Base-by-base conservation (phyloP, 2,113 vertebrate genomes). In the Cynopterus brachyotis region DNA sequence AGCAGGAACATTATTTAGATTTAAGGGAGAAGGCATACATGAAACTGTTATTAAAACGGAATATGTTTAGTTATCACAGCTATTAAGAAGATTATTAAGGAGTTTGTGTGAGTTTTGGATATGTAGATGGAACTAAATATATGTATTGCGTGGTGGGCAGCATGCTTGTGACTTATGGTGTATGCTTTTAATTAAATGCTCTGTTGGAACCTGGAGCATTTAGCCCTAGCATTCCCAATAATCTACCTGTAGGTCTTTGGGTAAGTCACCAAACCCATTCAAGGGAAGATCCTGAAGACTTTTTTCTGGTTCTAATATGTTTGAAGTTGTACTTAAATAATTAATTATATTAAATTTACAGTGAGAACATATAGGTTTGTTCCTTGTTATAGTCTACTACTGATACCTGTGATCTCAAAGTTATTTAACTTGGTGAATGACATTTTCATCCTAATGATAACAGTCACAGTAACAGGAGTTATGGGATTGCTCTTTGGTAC, bases 1-100 rank as follows among this genome's bases (percentile, higher is more conserved):
- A 32, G 76, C 57, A 47, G 69, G 40, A 67, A 47, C 16, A 45
- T 96, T 96, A 92, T 86, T 95, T 94, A 97, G 97, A 96, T 96
- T 97, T 95, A 97, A 93, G 92, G 62, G 59, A 67, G 91, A 93
- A 96, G 75, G 82, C 79, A 17, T 26, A 42, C 79, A 42, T 66
- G 80, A 80, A 89, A 57, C 75, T 90, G 66, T 87, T 93, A 94
- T 93, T 96, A 96, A 95, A 96, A 66, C 47, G 7, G 83, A 83
- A 35, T 19, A 42, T 17, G 40, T 70, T 97, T 87, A 35, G 78
- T 94, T 94, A 90, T 87, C 12, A 45, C 10, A 15, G 82, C 73
- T 89, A 87, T 37, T 75, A 73, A 57, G 28, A 20, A 11, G 89
- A 75, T 73, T 82, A 69, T 69, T 78, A 90, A 95, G 30, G 81